phyloP scores from a whole-genome alignment of 2,113 vertebrate species.

The Platichthys stellatus region DNA sequence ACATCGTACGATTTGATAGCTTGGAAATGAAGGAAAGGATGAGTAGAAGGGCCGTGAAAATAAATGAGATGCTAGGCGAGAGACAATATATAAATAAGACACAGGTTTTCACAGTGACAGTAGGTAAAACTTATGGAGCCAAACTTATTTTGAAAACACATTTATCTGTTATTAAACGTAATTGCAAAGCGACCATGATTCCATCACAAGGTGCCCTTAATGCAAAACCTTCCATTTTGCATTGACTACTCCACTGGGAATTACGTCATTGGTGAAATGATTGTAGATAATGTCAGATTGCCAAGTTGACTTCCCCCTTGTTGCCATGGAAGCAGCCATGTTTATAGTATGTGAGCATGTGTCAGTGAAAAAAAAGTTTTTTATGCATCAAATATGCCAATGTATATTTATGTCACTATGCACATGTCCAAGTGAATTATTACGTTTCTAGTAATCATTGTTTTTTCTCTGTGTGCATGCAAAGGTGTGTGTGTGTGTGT shows the following conservation, averaged over 20 bases:
- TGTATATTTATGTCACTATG: conserved; percentile 19
- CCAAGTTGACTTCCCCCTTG: not conserved
- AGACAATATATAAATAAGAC: not conserved
- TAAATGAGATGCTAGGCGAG: conserved; percentile 3
- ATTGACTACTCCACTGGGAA: conserved; percentile 17
- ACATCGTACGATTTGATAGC: conserved; percentile 3
- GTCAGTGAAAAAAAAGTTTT: not conserved
- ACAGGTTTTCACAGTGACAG: not conserved
- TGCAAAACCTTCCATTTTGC: conserved; percentile 4
- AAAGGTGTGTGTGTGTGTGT: not conserved
- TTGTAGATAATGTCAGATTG: conserved; percentile 31
- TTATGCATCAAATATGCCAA: conserved; percentile 27
- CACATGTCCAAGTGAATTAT: conserved; percentile 11
- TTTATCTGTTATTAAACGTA: conserved; percentile 26
- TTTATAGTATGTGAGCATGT: conserved; percentile 2
- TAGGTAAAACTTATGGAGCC: not conserved
- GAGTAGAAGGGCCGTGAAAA: not conserved
- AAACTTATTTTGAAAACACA: not conserved
- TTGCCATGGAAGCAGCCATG: conserved; percentile 36
- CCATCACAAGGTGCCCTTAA: not conserved
- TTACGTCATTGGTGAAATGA: conserved; percentile 30
- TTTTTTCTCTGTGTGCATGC: conserved; percentile 4
- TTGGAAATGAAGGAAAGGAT: conserved; percentile 29
- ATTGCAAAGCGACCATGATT: conserved; percentile 21
- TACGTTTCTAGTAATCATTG: conserved; percentile 7